Percentiles rank a stretch among this genome's conserved stretches.
Evolutionary conservation across 2,888 invertebrate species (phyloP).

Genomic region (Rhyacophila evoluta): DNA sequence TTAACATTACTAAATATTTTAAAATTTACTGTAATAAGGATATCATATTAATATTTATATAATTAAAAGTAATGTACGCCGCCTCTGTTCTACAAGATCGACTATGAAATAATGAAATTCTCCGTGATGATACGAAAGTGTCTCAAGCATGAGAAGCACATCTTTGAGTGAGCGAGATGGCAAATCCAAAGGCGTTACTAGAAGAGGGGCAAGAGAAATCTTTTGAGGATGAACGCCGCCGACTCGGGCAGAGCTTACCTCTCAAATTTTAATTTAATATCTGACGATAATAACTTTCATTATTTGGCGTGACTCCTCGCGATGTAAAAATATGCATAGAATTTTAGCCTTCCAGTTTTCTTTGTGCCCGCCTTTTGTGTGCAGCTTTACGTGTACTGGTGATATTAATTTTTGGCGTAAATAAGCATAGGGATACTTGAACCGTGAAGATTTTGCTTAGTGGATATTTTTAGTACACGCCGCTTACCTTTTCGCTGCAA

Average conservation of each 20-base stretch:
- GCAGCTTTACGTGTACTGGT: not conserved
- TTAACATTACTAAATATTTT: no score
- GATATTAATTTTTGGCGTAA: slow-evolving; percentile 4
- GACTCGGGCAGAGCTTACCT: slow-evolving; percentile 12
- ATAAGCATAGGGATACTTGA: slow-evolving; percentile 3
- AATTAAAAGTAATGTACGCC: no score
- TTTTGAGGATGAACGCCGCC: slow-evolving; percentile 30
- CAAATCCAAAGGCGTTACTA: slow-evolving; percentile 6
- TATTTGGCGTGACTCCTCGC: slow-evolving; percentile 23
- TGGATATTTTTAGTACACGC: not conserved
- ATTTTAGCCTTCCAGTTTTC: not conserved
- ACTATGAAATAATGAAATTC: slow-evolving; percentile 45
- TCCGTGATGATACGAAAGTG: not conserved
- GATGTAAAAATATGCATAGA: slow-evolving; percentile 25
- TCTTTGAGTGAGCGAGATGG: not conserved
- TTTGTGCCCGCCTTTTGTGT: not conserved
- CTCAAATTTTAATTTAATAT: slow-evolving; percentile 43
- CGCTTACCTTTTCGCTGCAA: not conserved
- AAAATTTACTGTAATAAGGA: no score
- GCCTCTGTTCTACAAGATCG: slow-evolving; percentile 31
- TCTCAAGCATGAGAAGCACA: not conserved
- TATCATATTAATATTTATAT: no score
- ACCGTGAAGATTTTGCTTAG: not conserved
- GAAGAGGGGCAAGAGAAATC: not conserved
- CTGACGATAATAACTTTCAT: slow-evolving; percentile 42